phyloP scores from a whole-genome alignment of 1,140 invertebrate species.

The Ephestia elutella region DNA sequence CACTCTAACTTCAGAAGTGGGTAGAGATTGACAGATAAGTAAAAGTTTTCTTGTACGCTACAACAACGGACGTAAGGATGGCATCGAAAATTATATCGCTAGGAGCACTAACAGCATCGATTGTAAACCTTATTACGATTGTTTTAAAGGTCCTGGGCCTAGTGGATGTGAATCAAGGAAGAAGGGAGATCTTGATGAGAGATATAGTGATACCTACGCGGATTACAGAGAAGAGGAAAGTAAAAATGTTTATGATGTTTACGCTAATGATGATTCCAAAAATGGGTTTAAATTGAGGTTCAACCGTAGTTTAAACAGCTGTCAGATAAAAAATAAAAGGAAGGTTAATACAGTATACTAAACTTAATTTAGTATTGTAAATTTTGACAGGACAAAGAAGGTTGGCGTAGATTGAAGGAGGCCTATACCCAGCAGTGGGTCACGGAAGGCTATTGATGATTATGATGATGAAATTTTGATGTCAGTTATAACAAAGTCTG shows the following conservation, averaged over 20 bases:
- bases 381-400: no score
- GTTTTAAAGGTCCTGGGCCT: conserved; percentile 44
- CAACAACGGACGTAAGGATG: conserved; percentile 39
- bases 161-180: conserved; percentile 26
- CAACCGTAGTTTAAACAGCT: conserved; percentile 64
- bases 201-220: conserved; percentile 53
- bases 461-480: no score
- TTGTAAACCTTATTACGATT: conserved; percentile 63
- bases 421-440: no score
- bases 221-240: conserved; percentile 44
- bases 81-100: conserved; percentile 47
- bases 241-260: conserved; percentile 35
- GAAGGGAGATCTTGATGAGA: conserved; percentile 35
- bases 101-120: conserved; percentile 57
- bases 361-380: no score
- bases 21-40: conserved; percentile 60
- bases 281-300: conserved; percentile 64
- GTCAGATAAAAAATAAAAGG: conserved; percentile 56
- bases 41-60: conserved; percentile 41
- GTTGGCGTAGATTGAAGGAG: no score
- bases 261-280: conserved; percentile 38
- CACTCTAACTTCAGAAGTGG: conserved; percentile 57
- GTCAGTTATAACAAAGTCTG: no score
- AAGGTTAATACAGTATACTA: conserved; percentile 43
- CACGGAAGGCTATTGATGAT: no score